phyloP scores from a whole-genome alignment of 2,888 invertebrate genomes.

The Diplazon laetatorius region DNA sequence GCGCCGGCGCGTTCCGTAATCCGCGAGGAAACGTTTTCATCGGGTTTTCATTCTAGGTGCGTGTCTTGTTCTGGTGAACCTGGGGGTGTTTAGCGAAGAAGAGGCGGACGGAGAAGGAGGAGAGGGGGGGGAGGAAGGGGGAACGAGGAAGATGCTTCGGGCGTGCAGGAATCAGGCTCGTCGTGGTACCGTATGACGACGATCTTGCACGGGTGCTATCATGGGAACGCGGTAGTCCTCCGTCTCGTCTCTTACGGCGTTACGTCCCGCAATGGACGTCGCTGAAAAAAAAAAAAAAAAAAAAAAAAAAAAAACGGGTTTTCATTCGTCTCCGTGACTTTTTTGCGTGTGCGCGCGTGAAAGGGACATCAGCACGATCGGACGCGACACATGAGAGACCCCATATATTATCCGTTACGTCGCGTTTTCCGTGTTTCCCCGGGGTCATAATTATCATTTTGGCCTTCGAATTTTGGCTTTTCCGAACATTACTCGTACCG shows the following conservation, averaged over 20 bases:
- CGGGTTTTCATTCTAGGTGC: conserved; percentile 2
- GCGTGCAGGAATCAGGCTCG: too few relatives aligned
- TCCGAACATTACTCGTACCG: too few relatives aligned
- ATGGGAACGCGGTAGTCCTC: conserved; percentile 55
- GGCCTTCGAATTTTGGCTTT: too few relatives aligned
- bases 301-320: conserved; percentile 37
- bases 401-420: too few relatives aligned
- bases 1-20: conserved; percentile 46
- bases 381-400: too few relatives aligned
- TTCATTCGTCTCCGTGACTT: conserved; percentile 52
- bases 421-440: too few relatives aligned
- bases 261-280: conserved; percentile 59
- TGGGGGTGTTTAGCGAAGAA: too few relatives aligned
- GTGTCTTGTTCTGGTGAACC: conserved; percentile 5
- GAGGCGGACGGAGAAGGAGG: too few relatives aligned
- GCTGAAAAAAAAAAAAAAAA: conserved; percentile 45
- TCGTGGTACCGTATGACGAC: conserved; percentile 48
- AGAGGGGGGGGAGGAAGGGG: too few relatives aligned
- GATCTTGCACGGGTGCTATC: conserved; percentile 39
- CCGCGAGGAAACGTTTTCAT: conserved; percentile 37
- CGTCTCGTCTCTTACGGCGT: conserved; percentile 26
- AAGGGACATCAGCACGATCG: too few relatives aligned
- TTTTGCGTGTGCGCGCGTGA: conserved; percentile 39
- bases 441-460: too few relatives aligned
- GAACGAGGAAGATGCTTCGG: too few relatives aligned